Evolutionary conservation across 2,113 vertebrate genomes (phyloP).

Genomic region (Apaloderma vittatum): DNA sequence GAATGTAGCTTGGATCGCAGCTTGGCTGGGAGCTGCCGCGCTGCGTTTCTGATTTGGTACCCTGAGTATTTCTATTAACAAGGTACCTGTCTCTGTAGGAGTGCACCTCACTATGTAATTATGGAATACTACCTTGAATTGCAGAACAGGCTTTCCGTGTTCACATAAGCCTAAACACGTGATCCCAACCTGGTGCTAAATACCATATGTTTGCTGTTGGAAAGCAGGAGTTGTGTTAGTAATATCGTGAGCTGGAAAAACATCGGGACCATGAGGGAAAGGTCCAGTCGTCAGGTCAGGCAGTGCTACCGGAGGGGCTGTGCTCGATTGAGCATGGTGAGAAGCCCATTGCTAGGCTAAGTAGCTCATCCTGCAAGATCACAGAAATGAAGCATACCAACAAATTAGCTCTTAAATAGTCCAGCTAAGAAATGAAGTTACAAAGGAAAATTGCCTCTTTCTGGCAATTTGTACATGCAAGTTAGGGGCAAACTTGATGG

Average conservation of each 20-base stretch:
- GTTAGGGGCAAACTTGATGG: neutral
- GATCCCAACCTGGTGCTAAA: neutral
- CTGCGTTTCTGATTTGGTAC: neutral
- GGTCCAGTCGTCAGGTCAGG: neutral
- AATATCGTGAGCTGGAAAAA: neutral
- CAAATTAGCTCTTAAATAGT: neutral
- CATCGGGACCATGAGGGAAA: neutral
- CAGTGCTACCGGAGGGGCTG: neutral
- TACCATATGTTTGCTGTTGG: neutral
- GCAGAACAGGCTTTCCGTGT: neutral
- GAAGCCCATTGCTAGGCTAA: neutral
- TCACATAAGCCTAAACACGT: neutral
- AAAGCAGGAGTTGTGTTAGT: neutral
- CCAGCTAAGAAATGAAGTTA: neutral
- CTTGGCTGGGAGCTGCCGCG: neutral
- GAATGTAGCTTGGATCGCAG: neutral
- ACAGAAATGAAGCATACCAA: neutral
- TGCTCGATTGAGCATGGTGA: neutral
- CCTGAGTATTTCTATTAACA: neutral
- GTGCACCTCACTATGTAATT: neutral
- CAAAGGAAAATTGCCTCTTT: neutral
- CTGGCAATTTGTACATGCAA: accelerated
- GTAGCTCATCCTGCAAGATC: neutral
- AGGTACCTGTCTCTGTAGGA: neutral
- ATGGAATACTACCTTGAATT: neutral